Evolutionary conservation across 2,113 vertebrate species (phyloP).

Genomic region (Progne subis): DNA sequence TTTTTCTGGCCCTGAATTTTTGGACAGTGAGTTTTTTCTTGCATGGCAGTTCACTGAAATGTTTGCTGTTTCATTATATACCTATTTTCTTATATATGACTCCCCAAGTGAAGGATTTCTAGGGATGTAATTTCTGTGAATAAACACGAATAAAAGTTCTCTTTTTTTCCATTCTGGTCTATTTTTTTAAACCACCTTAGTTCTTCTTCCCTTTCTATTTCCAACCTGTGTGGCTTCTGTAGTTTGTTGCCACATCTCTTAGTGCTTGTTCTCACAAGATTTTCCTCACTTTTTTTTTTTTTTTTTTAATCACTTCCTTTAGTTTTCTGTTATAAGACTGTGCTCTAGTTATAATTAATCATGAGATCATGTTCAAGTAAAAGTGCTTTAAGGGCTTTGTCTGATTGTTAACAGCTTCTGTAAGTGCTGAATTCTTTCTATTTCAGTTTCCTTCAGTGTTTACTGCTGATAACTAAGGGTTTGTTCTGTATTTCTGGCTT

Average conservation of each 20-base stretch:
- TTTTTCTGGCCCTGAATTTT: background rate
- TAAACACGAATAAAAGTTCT: background rate
- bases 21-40: background rate
- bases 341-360: background rate
- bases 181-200: background rate
- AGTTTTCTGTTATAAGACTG: background rate
- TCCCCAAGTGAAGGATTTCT: background rate
- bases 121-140: background rate
- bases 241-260: background rate
- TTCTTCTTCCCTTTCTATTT: background rate
- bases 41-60: background rate
- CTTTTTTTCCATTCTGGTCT: background rate
- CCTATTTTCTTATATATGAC: background rate
- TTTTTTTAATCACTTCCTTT: background rate
- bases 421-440: background rate
- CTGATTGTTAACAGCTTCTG: background rate
- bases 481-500: background rate
- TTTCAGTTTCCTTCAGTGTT: background rate
- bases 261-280: background rate
- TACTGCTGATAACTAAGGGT: background rate
- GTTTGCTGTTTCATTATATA: background rate
- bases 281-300: rapidly evolving
- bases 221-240: background rate
- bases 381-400: background rate
- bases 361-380: background rate